phyloP scores from a whole-genome alignment of 2,888 invertebrate genomes.

The Phyto melanocephala region DNA sequence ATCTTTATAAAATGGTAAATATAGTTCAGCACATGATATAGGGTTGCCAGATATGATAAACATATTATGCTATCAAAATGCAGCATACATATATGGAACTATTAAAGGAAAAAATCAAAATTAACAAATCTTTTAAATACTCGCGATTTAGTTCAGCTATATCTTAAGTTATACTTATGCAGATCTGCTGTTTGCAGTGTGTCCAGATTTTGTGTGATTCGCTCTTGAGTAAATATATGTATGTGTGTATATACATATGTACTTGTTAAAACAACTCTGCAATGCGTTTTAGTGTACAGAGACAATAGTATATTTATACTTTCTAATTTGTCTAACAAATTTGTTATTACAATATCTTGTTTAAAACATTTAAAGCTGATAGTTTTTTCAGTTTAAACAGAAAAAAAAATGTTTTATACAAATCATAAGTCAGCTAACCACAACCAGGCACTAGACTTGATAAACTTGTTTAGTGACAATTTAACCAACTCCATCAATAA shows the following conservation, averaged over 20 bases:
- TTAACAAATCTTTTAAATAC: no score
- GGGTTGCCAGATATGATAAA: no score
- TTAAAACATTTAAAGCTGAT: constrained; percentile 6
- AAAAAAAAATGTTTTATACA: neutral
- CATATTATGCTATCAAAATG: no score
- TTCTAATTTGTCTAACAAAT: constrained; percentile 41
- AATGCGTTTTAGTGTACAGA: neutral
- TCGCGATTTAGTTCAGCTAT: no score
- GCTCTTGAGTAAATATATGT: no score
- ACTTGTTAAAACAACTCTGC: constrained; percentile 21
- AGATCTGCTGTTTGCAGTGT: no score
- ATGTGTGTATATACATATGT: neutral
- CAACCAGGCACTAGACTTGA: constrained; percentile 6
- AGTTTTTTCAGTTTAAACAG: neutral
- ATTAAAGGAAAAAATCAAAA: no score
- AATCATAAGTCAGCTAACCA: neutral
- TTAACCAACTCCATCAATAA: constrained; percentile 36
- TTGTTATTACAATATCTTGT: constrained; percentile 21
- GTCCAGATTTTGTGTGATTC: no score
- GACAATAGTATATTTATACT: constrained; percentile 32
- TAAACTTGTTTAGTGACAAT: constrained; percentile 38
- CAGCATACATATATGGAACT: no score
- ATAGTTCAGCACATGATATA: no score
- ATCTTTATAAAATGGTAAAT: no score
- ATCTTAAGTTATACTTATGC: no score